phyloP scores from a whole-genome alignment of 2,888 invertebrate species.

The Megaustenia siamemsis region DNA sequence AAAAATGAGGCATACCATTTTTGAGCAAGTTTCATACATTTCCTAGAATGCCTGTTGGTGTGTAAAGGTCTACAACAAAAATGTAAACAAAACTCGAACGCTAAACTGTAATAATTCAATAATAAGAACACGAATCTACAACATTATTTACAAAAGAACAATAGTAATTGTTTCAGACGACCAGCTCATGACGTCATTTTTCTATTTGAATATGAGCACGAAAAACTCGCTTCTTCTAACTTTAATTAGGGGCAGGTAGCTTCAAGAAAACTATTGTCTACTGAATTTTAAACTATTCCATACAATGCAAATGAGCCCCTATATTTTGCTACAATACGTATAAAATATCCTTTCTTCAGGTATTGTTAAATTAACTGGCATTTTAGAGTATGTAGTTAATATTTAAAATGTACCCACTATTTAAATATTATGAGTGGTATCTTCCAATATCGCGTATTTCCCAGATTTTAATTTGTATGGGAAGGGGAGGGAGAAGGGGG shows the following conservation, averaged over 20 bases:
- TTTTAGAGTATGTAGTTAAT: too few relatives aligned
- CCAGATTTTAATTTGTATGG: neutral
- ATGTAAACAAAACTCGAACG: conserved; percentile 42
- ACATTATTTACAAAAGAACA: conserved; percentile 54
- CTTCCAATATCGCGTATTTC: neutral
- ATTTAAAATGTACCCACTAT: neutral
- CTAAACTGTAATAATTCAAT: conserved; percentile 38
- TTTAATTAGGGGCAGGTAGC: neutral
- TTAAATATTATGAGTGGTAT: neutral
- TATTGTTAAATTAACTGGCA: too few relatives aligned
- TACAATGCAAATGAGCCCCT: too few relatives aligned
- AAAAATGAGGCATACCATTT: conserved; percentile 45
- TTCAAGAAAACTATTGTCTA: neutral
- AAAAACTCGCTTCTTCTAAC: conserved; percentile 3
- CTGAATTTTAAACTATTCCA: neutral
- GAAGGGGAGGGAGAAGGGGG: too few relatives aligned
- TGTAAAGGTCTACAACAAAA: conserved; percentile 49
- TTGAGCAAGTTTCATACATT: conserved; percentile 53
- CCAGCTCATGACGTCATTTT: conserved; percentile 5
- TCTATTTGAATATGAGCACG: conserved; percentile 32
- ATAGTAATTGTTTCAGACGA: conserved; percentile 16
- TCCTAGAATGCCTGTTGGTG: neutral
- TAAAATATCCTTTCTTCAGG: too few relatives aligned
- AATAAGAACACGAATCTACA: conserved; percentile 53
- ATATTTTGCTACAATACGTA: too few relatives aligned